Conservation (phyloP, 2,113 vertebrate species). For the Meles meles region DNA sequence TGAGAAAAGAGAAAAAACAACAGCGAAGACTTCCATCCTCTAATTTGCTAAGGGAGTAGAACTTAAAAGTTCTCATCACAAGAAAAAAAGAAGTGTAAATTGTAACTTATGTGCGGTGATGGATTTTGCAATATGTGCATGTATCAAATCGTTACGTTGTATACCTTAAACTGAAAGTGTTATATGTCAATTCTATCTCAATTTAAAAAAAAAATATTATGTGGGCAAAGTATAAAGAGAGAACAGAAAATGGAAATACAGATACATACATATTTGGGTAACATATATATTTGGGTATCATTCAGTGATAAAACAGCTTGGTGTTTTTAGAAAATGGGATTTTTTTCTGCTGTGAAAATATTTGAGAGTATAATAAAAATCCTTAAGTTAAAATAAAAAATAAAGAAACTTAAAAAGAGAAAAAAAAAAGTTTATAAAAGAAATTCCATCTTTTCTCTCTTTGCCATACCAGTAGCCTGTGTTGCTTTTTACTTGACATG, state of each 20-base stretch:
- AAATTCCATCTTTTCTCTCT: background rate
- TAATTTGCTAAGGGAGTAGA: background rate
- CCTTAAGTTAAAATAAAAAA: slow-evolving; percentile 30
- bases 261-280: too few relatives aligned
- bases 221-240: background rate
- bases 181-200: background rate
- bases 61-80: background rate
- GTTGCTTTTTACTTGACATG: background rate
- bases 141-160: background rate
- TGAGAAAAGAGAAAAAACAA: background rate
- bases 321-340: background rate
- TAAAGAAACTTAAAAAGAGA: background rate
- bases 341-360: slow-evolving; percentile 2
- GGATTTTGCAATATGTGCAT: background rate
- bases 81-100: background rate
- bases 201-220: background rate
- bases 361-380: background rate
- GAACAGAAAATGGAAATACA: background rate
- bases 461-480: background rate
- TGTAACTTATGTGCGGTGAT: background rate
- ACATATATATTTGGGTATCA: background rate
- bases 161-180: background rate
- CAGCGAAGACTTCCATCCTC: background rate
- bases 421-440: background rate
- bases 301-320: too few relatives aligned